A percentile compares a stretch with the other conserved stretches of the same genome.
Conservation (phyloP, 2,888 invertebrate species). For the Chromoteleia sp. region DNA sequence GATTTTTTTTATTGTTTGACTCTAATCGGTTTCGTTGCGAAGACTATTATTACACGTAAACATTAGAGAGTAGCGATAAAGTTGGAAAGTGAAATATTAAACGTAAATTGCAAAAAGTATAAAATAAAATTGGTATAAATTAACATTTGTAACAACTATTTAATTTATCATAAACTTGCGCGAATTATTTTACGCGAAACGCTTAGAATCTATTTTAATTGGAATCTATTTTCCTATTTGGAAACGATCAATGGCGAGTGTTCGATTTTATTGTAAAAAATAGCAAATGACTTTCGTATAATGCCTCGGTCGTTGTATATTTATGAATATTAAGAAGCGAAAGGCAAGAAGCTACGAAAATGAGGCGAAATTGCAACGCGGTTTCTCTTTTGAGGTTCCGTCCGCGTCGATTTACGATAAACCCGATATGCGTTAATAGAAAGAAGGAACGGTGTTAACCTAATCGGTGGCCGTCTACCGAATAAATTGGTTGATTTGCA, state of each 20-base stretch:
- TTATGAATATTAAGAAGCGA: slow-evolving; percentile 53
- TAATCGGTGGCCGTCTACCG: slow-evolving; percentile 79
- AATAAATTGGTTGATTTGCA: slow-evolving; percentile 84
- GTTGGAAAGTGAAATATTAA: not conserved
- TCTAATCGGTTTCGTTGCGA: not conserved
- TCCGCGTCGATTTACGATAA: slow-evolving; percentile 67
- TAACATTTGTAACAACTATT: not conserved
- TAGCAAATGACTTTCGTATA: slow-evolving; percentile 37
- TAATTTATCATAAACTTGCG: slow-evolving; percentile 3
- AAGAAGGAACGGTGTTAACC: slow-evolving; percentile 76
- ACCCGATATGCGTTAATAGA: slow-evolving; percentile 67
- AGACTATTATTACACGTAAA: not conserved
- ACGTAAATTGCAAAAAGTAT: not conserved
- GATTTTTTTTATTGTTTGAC: too few relatives aligned
- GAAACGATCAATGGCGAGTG: too few relatives aligned
- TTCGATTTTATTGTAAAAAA: slow-evolving; percentile 8
- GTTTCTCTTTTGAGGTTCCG: slow-evolving; percentile 50
- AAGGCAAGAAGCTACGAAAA: slow-evolving; percentile 50
- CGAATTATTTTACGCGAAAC: too few relatives aligned
- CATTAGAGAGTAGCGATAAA: not conserved
- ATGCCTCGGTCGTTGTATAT: slow-evolving; percentile 46
- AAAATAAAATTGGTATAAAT: too few relatives aligned
- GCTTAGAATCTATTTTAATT: too few relatives aligned
- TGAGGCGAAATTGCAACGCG: slow-evolving; percentile 52
- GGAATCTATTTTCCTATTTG: too few relatives aligned